Percentiles rank a stretch among this genome's conserved stretches.
Evolutionary conservation across 1,140 invertebrate species (phyloP).

Genomic region (Gryllus bimaculatus): DNA sequence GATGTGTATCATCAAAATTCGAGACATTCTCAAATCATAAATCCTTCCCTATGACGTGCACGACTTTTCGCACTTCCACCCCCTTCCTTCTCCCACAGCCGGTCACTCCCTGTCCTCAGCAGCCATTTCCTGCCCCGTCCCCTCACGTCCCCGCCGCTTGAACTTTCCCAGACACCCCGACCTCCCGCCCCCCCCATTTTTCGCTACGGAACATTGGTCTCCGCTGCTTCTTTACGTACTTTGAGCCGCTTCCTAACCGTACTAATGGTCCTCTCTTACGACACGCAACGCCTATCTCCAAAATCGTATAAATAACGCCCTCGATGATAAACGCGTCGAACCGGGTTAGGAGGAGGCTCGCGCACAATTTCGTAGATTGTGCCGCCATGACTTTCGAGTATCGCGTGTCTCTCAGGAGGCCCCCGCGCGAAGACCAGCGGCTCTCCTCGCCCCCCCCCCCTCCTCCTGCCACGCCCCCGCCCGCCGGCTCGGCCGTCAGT

Average conservation of each 20-base stretch:
- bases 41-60: no score
- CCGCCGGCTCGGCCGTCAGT: neutral
- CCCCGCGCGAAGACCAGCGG: neutral
- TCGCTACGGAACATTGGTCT: no score
- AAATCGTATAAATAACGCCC: slow-evolving; percentile 1
- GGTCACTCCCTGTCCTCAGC: no score
- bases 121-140: neutral
- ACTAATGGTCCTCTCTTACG: neutral
- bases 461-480: no score
- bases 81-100: no score
- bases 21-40: no score
- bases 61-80: no score
- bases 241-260: neutral
- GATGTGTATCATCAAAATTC: no score
- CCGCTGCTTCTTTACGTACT: no score
- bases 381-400: neutral
- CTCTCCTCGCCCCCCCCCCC: neutral
- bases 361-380: neutral
- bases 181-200: no score
- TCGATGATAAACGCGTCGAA: neutral
- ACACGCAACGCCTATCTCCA: neutral
- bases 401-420: neutral
- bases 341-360: neutral
- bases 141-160: neutral
- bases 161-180: neutral